phyloP scores from a whole-genome alignment of 2,797 vertebrate species.

The Adrianichthys oophorus region DNA sequence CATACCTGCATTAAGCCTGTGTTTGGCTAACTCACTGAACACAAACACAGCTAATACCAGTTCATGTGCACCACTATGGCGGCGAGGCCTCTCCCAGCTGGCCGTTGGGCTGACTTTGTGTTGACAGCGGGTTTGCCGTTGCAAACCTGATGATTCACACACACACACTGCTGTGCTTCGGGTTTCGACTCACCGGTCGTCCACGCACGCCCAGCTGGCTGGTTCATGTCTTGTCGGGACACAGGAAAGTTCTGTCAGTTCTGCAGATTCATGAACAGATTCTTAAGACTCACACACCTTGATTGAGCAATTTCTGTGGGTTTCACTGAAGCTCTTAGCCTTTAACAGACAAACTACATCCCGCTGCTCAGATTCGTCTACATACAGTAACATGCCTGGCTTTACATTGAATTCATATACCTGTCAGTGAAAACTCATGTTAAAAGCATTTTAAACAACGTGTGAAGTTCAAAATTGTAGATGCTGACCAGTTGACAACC shows the following conservation, averaged over 20 bases:
- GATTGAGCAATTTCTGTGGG: conserved; percentile 44
- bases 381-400: conserved; percentile 24
- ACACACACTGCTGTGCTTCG: no score
- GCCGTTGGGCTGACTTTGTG: conserved; percentile 37
- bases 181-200: conserved; percentile 44
- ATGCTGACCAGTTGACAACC: no score
- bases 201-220: conserved; percentile 36
- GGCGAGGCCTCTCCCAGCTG: conserved; percentile 48
- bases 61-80: conserved; percentile 24
- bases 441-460: conserved; percentile 4
- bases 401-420: conserved; percentile 14
- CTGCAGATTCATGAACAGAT: conserved; percentile 22
- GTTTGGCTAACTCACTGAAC: conserved; percentile 45
- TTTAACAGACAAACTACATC: conserved; percentile 27
- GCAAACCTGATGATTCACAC: conserved; percentile 59
- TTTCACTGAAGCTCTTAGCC: conserved; percentile 42
- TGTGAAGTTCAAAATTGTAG: conserved; percentile 12
- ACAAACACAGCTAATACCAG: conserved; percentile 43
- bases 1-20: conserved; percentile 31
- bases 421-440: conserved; percentile 9
- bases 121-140: conserved; percentile 50
- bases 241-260: conserved; percentile 12
- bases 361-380: conserved; percentile 27
- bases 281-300: not conserved
- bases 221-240: conserved; percentile 12